A percentile compares a stretch with the other conserved stretches of the same genome.
Evolutionary conservation across 1,140 invertebrate species (phyloP).

Genomic region (Drosophila busckii): DNA sequence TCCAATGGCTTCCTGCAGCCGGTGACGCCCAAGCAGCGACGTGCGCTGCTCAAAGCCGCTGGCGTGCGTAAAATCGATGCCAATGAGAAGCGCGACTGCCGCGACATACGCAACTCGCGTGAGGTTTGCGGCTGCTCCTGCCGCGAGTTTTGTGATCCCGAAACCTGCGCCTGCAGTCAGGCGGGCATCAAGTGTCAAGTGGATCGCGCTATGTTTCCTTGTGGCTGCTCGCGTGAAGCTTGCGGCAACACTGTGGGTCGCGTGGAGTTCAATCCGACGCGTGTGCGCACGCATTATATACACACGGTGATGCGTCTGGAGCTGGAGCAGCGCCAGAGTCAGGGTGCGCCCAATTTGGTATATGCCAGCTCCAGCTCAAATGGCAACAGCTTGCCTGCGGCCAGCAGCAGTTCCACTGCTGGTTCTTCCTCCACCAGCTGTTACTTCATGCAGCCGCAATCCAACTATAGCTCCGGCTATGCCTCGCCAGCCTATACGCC

Average conservation of each 20-base stretch:
- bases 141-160: slow-evolving; percentile 96
- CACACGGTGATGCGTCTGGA: slow-evolving; percentile 97
- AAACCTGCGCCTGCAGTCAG: slow-evolving; percentile 95
- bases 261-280: slow-evolving; percentile 96
- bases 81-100: slow-evolving; percentile 95
- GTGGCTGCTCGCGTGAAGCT: slow-evolving; percentile 95
- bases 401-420: slow-evolving; percentile 5
- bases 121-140: slow-evolving; percentile 98
- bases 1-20: slow-evolving; percentile 96
- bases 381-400: slow-evolving; percentile 23
- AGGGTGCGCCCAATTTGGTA: slow-evolving; percentile 26
- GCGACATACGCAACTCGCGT: slow-evolving; percentile 93
- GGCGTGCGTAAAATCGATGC: slow-evolving; percentile 96
- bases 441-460: slow-evolving; percentile 70
- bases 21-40: slow-evolving; percentile 93
- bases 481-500: slow-evolving; percentile 71
- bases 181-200: slow-evolving; percentile 98
- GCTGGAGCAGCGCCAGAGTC: slow-evolving; percentile 88
- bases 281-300: slow-evolving; percentile 98
- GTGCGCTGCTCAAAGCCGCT: slow-evolving; percentile 90
- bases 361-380: slow-evolving; percentile 3
- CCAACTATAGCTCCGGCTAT: slow-evolving; percentile 75
- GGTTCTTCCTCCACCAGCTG: slow-evolving; percentile 14
- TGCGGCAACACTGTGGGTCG: slow-evolving; percentile 95
- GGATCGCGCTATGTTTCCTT: slow-evolving; percentile 96